A percentile compares a stretch with the other conserved stretches of the same genome.
Conservation (phyloP, 2,888 invertebrate species). For the Dasysyrphus tricinctus region DNA sequence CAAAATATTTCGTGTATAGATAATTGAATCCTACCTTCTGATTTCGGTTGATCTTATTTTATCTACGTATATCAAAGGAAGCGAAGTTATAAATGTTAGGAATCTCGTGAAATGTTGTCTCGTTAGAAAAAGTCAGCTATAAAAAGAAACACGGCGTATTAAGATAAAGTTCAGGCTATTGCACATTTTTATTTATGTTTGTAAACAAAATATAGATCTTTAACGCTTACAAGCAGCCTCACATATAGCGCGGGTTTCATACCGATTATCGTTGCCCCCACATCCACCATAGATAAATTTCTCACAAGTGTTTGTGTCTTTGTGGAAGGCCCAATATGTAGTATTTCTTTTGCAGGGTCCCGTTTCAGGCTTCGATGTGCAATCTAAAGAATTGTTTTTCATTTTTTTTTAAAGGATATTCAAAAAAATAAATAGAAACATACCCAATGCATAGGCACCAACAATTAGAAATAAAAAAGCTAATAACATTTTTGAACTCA, state of each 20-base stretch:
- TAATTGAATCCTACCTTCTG: no score
- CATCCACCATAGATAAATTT: slow-evolving; percentile 29
- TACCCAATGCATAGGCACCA: neutral
- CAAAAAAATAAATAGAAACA: neutral
- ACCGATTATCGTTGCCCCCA: slow-evolving; percentile 19
- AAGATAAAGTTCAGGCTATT: no score
- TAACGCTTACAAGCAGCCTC: neutral
- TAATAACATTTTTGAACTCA: neutral
- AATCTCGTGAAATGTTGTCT: no score
- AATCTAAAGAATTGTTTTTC: neutral
- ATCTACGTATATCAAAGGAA: no score
- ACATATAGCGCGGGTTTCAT: neutral
- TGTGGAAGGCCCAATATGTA: neutral
- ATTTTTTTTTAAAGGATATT: neutral
- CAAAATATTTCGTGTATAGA: no score
- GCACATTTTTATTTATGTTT: no score
- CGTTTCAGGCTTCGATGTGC: neutral
- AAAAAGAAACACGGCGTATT: no score
- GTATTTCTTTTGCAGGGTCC: neutral
- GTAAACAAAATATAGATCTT: neutral
- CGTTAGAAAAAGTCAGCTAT: no score
- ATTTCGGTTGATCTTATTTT: no score
- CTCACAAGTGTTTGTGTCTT: slow-evolving; percentile 1
- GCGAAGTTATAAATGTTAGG: no score
- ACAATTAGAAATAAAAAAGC: neutral